A percentile compares a stretch with the other conserved stretches of the same genome.
phyloP scores from a whole-genome alignment of 53 echinoderm and acorn worm species.

The Temnopleurus reevesii region DNA sequence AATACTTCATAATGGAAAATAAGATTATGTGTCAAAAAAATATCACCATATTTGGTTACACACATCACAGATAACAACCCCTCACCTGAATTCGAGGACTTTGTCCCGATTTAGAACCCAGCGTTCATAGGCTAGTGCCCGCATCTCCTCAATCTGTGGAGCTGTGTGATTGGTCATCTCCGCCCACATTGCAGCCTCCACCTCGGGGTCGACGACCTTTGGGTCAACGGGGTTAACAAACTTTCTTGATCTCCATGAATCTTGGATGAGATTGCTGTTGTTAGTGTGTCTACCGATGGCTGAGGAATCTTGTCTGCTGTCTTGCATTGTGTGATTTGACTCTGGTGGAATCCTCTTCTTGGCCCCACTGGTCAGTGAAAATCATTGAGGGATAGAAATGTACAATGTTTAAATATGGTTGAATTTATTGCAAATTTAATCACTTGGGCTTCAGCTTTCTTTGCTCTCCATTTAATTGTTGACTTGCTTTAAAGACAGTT shows the following conservation, averaged over 20 bases:
- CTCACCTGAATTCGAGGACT: conserved; percentile 28
- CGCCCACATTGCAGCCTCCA: conserved; percentile 16
- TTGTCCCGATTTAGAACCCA: neutral
- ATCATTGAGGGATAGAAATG: too few species aligned
- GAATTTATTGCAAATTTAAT: too few species aligned
- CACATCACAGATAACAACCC: too few species aligned
- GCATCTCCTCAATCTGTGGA: conserved; percentile 38
- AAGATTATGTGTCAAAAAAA: too few species aligned
- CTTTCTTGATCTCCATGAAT: conserved; percentile 30
- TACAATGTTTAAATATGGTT: too few species aligned
- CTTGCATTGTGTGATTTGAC: neutral
- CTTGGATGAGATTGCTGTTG: neutral
- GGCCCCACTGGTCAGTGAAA: conserved; percentile 12
- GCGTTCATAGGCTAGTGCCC: neutral
- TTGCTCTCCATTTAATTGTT: too few species aligned
- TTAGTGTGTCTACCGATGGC: neutral
- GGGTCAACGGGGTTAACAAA: conserved; percentile 38
- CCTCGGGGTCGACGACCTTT: conserved; percentile 27
- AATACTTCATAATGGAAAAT: too few species aligned
- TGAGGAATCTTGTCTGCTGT: neutral
- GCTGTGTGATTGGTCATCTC: conserved; percentile 35
- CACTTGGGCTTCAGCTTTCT: too few species aligned
- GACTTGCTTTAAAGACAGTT: too few species aligned
- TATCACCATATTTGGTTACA: too few species aligned
- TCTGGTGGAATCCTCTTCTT: conserved; percentile 42